Evolutionary conservation across 2,797 vertebrate genomes (phyloP), one percentile per base, ranked within the genome.

Genomic region (Picus viridis): DNA sequence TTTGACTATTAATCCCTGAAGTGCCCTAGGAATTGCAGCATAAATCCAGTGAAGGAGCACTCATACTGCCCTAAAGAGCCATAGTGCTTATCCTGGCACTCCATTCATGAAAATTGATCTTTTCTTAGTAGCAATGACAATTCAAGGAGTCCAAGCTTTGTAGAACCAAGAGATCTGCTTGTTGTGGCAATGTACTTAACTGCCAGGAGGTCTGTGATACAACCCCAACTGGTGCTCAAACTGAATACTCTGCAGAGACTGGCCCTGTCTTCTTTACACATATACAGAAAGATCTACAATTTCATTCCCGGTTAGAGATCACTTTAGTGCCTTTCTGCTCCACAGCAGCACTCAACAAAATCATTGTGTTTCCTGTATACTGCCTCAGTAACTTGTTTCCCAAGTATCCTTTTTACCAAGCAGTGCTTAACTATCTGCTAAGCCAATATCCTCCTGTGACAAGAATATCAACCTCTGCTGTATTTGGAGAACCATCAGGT

Each of bases 1-100:
- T 91, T 95, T 96, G 74, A 93, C 89, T 88, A 82, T 92, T 95
- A 97, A 95, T 92, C 86, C 80, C 92, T 68, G 91, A 86, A 89
- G 91, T 67, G 73, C 88, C 92, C 89, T 75, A 92, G 89, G 78
- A 96, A 94, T 68, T 71, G 67, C 36, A 41, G 83, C 88, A 95
- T 93, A 95, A 95, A 93, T 89, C 80, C 92, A 92, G 72, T 23
- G 56, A 95, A 95, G 94, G 90, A 93, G 87, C 64, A 78, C 88
- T 96, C 94, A 95, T 72, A 87, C 0, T 67, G 73, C 91, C 92
- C 92, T 83, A 13, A 92, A 95, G 94, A 95, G 75, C 67, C 64
- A 92, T 88, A 85, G 41, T 2, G 1, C 76, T 96, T 86, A 76
- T 90, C 82, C 88, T 49, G 64, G 75, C 29, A 54, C 82, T 91